These are phyloP conservation scores for Ciconia boyciana DNA, from an alignment of 2,113 vertebrate genomes.

Conservation along the genomic window DNA sequence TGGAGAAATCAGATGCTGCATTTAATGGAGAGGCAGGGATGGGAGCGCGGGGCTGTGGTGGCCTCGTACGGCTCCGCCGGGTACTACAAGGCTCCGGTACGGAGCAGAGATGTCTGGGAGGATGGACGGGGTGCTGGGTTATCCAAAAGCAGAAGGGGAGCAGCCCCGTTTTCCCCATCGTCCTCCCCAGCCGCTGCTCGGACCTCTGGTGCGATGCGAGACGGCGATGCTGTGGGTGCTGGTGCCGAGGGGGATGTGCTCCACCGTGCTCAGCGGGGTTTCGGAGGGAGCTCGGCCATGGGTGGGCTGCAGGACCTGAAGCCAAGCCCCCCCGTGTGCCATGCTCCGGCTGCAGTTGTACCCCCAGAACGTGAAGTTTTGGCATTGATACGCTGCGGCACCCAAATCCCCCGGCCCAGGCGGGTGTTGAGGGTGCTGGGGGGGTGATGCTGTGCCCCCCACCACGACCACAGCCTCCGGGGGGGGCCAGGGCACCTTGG, in stretches of 20 bases:
- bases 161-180: accelerated
- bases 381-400: accelerated
- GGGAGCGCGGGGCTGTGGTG: background rate
- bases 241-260: accelerated
- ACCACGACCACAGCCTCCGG: accelerated
- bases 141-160: accelerated
- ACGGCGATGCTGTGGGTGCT: accelerated
- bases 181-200: accelerated
- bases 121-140: background rate
- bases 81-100: background rate
- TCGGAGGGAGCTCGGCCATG: accelerated
- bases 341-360: accelerated
- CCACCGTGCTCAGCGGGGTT: accelerated
- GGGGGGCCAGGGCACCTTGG: background rate
- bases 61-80: background rate
- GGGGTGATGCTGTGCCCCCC: background rate
- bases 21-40: background rate
- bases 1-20: background rate
- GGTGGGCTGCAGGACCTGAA: background rate
- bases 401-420: background rate
- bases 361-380: accelerated
- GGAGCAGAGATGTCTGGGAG: background rate
- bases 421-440: background rate
- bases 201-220: accelerated
- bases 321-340: accelerated